Evolutionary conservation across 2,888 invertebrate species (phyloP), one percentile per base, ranked within the genome.

Genomic region (Leucoptera coffeella): DNA sequence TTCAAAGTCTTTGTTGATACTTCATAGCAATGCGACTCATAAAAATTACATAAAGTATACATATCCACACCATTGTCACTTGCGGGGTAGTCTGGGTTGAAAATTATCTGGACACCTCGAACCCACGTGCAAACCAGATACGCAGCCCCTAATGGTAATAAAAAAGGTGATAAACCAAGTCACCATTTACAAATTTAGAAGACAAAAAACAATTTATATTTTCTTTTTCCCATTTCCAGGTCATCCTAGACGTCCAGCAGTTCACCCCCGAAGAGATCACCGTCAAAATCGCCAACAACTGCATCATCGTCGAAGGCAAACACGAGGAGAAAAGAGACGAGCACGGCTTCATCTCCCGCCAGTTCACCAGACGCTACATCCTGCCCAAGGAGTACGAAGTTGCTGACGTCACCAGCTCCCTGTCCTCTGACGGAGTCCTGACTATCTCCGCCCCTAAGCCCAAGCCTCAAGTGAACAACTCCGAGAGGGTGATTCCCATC

Each of bases 241-340:
- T 85, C 2, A 80, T 80, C 38, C 52, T 85, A 28, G 85, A 86
- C 40, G 82, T 86, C 10, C 82, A 82, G 42, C 84, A 85, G 39
- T 87, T 86, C 52, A 43, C 79, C 2, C 86, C 86, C 0, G 79
- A 80, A 31, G 86, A 87, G 53, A 78, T 87, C 33, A 78, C 79
- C 1, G 85, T 87, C 1, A 86, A 85, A 47, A 77, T 82, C 0
- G 67, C 74, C 20, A 81, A 82, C 47, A 78, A 79, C 47, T 71
- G 69, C 32, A 74, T 86, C 2, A 43, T 84, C 2, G 77, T 84
- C 2, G 80, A 82, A 43, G 85, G 86, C 26, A 87, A 82, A 45
- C 89, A 90, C 49, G 87, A 88, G 44, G 89, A 90, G 50, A 85
- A 83, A 38, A 81, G 78, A 36, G 90, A 90, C 47, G 87, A 89